These are phyloP conservation scores for Pseudotriccus pelzelni DNA, from an alignment of 2,797 vertebrate species.

Conservation along the genomic window DNA sequence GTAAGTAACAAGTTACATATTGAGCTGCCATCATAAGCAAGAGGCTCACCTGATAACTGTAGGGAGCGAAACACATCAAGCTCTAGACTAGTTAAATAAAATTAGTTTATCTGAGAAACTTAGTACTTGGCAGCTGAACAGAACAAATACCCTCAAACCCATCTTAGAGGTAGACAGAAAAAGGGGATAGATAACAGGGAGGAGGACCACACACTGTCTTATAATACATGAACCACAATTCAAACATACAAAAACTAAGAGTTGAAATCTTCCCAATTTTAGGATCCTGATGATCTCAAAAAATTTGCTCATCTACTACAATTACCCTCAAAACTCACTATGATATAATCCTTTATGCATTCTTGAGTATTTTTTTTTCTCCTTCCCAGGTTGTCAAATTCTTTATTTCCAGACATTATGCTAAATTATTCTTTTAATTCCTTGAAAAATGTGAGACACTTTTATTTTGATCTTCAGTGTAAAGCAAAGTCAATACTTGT, in stretches of 20 bases:
- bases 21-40: not conserved
- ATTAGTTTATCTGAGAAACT: not conserved
- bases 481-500: constrained; percentile 4
- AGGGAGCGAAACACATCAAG: not conserved
- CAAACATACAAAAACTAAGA: not conserved
- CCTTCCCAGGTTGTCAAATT: not conserved
- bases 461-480: not conserved
- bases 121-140: not conserved
- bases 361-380: not conserved
- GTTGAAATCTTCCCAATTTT: not conserved
- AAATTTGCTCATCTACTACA: not conserved
- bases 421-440: constrained; percentile 31
- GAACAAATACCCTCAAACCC: not conserved
- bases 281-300: constrained; percentile 5
- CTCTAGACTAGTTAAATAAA: not conserved
- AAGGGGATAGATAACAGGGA: not conserved
- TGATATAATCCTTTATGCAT: not conserved
- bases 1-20: not conserved
- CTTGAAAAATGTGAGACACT: constrained; percentile 8
- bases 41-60: not conserved
- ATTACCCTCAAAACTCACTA: not conserved
- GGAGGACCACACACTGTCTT: not conserved
- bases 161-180: not conserved
- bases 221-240: not conserved
- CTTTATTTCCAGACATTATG: constrained; percentile 36